These are phyloP conservation scores for Ctenopoma kingsleyae DNA, from an alignment of 2,797 vertebrate genomes.

Conservation along the genomic window DNA sequence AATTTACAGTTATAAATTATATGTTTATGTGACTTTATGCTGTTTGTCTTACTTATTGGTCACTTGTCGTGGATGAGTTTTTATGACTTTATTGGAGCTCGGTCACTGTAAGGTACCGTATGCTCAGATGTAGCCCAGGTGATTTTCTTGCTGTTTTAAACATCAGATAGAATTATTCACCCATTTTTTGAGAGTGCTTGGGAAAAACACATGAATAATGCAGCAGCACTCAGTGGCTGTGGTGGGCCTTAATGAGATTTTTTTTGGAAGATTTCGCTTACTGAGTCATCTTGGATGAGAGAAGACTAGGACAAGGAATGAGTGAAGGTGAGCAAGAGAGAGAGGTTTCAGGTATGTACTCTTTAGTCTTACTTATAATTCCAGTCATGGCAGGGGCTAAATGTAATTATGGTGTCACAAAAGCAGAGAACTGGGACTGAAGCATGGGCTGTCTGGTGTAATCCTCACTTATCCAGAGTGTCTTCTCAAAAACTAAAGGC, in stretches of 20 bases:
- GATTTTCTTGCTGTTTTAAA: conserved; percentile 65
- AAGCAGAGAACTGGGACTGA: conserved; percentile 20
- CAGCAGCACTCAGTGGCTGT: conserved; percentile 66
- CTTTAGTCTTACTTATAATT: conserved; percentile 50
- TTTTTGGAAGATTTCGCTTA: conserved; percentile 71
- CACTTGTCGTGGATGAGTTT: conserved; percentile 2
- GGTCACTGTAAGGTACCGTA: conserved; percentile 12
- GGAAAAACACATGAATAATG: conserved; percentile 80
- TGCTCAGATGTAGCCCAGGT: conserved; percentile 39
- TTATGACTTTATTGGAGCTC: not conserved
- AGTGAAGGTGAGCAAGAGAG: conserved; percentile 39
- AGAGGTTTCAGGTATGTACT: conserved; percentile 44
- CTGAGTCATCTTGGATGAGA: conserved; percentile 60
- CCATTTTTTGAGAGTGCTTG: conserved; percentile 56
- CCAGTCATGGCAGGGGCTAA: conserved; percentile 28
- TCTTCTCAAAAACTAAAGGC: conserved; percentile 25
- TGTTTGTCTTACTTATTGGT: conserved; percentile 9
- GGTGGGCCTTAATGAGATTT: conserved; percentile 76
- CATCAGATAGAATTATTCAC: conserved; percentile 74
- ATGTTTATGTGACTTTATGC: not conserved
- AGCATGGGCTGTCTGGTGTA: conserved; percentile 1
- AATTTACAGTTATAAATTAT: not conserved
- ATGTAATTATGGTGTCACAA: conserved; percentile 54
- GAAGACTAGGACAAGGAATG: conserved; percentile 18
- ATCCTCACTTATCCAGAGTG: conserved; percentile 27